phyloP scores from a whole-genome alignment of 2,888 invertebrate species.

The Pantelozetes paolii region DNA sequence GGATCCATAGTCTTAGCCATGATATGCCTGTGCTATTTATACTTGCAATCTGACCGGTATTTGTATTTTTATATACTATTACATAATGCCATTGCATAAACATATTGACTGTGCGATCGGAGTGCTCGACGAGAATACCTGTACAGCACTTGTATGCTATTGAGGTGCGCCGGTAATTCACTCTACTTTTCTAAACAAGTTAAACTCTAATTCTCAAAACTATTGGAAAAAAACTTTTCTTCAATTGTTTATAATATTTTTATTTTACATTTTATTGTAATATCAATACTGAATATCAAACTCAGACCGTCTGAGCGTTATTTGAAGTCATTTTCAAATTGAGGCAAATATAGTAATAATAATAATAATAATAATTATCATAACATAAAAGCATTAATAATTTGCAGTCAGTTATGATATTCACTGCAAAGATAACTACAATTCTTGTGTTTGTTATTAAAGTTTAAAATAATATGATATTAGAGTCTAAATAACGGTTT shows the following conservation, averaged over 20 bases:
- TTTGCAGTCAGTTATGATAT: slow-evolving; percentile 11
- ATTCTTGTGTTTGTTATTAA: background rate
- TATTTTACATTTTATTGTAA: background rate
- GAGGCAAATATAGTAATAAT: slow-evolving; percentile 1
- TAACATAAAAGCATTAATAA: slow-evolving; percentile 9
- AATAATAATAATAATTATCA: background rate
- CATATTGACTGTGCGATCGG: background rate
- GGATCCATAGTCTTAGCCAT: slow-evolving; percentile 24
- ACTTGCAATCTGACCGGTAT: slow-evolving; percentile 31
- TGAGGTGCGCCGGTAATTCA: slow-evolving; percentile 31
- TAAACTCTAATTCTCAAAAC: background rate
- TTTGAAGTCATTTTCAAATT: slow-evolving; percentile 4
- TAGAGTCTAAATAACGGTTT: too few species aligned
- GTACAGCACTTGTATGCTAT: background rate
- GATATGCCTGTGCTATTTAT: slow-evolving; percentile 29
- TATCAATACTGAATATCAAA: slow-evolving; percentile 1
- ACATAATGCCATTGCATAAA: too few species aligned
- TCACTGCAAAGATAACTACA: background rate
- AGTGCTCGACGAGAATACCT: background rate
- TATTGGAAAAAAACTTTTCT: background rate
- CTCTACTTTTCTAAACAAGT: slow-evolving; percentile 9
- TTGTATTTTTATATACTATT: background rate
- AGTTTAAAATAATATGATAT: slow-evolving; percentile 8
- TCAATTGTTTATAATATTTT: background rate
- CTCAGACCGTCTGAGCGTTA: background rate